Conservation (phyloP, 2,888 invertebrate genomes). For the Galerucella nymphaeae region DNA sequence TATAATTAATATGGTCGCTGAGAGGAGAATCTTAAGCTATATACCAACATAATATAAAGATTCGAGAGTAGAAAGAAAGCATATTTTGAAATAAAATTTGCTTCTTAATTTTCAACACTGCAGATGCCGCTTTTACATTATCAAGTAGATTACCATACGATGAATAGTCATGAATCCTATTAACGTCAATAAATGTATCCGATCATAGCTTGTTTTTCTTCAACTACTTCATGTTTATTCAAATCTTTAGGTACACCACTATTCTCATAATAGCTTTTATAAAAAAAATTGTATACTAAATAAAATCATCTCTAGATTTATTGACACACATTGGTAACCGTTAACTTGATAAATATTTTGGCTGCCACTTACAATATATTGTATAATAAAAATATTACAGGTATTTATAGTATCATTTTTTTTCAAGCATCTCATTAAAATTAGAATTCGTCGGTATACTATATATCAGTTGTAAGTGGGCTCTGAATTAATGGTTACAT, state of each 20-base stretch:
- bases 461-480: neutral
- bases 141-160: conserved; percentile 29
- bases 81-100: neutral
- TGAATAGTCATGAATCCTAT: conserved; percentile 30
- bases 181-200: conserved; percentile 29
- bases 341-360: neutral
- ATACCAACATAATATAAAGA: too few relatives aligned
- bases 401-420: neutral
- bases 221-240: conserved; percentile 29
- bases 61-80: neutral
- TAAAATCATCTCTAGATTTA: conserved; percentile 10
- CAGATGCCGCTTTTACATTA: conserved; percentile 8
- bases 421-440: neutral
- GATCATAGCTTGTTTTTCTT: conserved; percentile 23
- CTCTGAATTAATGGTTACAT: neutral
- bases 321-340: neutral
- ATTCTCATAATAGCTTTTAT: conserved; percentile 4
- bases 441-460: neutral
- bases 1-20: too few relatives aligned
- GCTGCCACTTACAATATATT: neutral
- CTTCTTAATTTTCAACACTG: conserved; percentile 2
- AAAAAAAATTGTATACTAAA: conserved; percentile 4
- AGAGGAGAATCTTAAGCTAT: too few relatives aligned
- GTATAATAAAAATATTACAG: conserved; percentile 8
- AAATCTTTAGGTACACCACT: conserved; percentile 1